Percentiles rank a stretch among this genome's conserved stretches.
Evolutionary conservation across 2,888 invertebrate genomes (phyloP).

Genomic region (Julus scandinavius): DNA sequence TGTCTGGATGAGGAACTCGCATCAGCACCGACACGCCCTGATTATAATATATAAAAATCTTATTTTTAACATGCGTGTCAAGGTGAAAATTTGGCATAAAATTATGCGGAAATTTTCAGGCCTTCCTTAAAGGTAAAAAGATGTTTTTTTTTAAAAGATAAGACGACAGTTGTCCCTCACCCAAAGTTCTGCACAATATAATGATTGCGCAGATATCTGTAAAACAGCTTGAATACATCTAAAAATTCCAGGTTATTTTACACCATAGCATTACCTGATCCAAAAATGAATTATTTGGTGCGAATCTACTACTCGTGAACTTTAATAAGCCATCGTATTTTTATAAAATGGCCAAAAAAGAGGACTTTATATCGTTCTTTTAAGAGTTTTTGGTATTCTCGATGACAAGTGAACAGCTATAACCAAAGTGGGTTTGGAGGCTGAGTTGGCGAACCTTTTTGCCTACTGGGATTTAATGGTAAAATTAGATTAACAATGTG

Average conservation of each 20-base stretch:
- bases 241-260: too few species aligned
- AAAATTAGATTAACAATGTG: conserved; percentile 5
- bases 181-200: too few species aligned
- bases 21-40: conserved; percentile 28
- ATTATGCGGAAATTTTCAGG: background rate
- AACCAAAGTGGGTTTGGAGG: background rate
- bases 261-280: background rate
- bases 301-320: background rate
- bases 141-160: conserved; percentile 24
- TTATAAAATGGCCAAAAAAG: background rate
- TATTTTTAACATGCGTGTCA: conserved; percentile 37
- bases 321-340: background rate
- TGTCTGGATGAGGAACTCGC: background rate
- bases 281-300: background rate
- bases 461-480: background rate
- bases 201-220: background rate
- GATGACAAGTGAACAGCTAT: too few species aligned
- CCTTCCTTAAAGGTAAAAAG: conserved; percentile 32
- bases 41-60: conserved; percentile 37
- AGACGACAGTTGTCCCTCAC: background rate
- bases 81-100: conserved; percentile 29
- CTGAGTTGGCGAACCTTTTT: background rate
- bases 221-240: too few species aligned
- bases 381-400: too few species aligned
- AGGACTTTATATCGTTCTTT: too few species aligned